Conservation (phyloP, 2,888 invertebrate species). For the Drosophila anomalata region DNA sequence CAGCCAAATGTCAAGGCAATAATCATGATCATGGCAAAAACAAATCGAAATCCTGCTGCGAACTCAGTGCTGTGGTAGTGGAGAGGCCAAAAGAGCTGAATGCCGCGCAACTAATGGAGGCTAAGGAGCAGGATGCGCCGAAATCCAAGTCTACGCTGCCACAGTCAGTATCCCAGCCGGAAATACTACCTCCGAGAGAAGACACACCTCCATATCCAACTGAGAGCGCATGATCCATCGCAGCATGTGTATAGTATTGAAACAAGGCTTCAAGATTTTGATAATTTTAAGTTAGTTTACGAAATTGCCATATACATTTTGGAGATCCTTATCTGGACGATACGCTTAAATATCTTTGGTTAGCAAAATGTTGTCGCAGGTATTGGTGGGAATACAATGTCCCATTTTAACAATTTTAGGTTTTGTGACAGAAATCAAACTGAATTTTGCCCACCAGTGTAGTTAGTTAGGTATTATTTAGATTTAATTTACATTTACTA, state of each 20-base stretch:
- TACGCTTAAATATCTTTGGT: conserved; percentile 59
- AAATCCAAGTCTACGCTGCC: conserved; percentile 40
- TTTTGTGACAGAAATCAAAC: conserved; percentile 7
- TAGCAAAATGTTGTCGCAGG: conserved; percentile 10
- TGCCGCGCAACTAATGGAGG: conserved; percentile 47
- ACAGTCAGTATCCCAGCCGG: conserved; percentile 4
- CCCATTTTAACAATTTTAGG: not conserved
- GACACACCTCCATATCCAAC: not conserved
- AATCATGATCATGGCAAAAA: conserved; percentile 28
- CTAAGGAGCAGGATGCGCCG: not conserved
- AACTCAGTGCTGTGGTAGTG: conserved; percentile 55
- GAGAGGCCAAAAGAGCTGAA: conserved; percentile 59
- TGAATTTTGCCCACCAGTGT: conserved; percentile 25
- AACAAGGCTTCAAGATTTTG: conserved; percentile 60
- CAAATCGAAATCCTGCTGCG: conserved; percentile 58
- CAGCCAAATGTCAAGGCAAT: conserved; percentile 8
- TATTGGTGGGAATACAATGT: conserved; percentile 2
- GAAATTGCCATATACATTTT: conserved; percentile 57
- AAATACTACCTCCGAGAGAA: not conserved
- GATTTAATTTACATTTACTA: conserved; percentile 43
- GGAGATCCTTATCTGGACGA: conserved; percentile 38
- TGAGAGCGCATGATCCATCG: conserved; percentile 8
- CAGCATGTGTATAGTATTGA: conserved; percentile 33
- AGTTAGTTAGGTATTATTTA: conserved; percentile 27
- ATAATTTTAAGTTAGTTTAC: conserved; percentile 56